Percentiles rank a stretch among this genome's conserved stretches.
Conservation (phyloP, 2,888 invertebrate genomes). For the Dastarcus helophoroides region DNA sequence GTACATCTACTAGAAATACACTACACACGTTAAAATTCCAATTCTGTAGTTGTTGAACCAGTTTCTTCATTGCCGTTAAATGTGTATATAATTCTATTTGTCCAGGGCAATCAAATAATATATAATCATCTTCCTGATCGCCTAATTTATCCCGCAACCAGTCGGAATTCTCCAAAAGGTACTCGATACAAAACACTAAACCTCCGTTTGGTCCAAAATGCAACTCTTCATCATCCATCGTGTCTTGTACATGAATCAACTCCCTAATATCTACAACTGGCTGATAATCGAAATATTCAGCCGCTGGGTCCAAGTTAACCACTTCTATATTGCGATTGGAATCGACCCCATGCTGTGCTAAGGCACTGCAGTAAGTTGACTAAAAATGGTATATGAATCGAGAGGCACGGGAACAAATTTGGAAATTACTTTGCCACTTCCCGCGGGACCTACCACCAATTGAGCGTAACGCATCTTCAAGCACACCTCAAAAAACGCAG, state of each 20-base stretch:
- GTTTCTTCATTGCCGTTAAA: slow-evolving; percentile 70
- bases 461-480: slow-evolving; percentile 97
- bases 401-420: neutral
- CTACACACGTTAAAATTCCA: slow-evolving; percentile 89
- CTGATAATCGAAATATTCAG: slow-evolving; percentile 89
- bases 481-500: no score
- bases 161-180: slow-evolving; percentile 78
- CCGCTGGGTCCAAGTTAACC: slow-evolving; percentile 37
- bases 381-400: slow-evolving; percentile 33
- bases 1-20: slow-evolving; percentile 89
- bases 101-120: slow-evolving; percentile 96
- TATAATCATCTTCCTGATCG: slow-evolving; percentile 89
- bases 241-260: slow-evolving; percentile 88
- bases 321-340: slow-evolving; percentile 55
- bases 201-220: slow-evolving; percentile 97
- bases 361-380: slow-evolving; percentile 88
- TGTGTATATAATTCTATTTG: slow-evolving; percentile 98
- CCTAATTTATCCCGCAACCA: slow-evolving; percentile 86
- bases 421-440: slow-evolving; percentile 94
- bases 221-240: slow-evolving; percentile 91
- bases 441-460: slow-evolving; percentile 93
- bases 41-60: slow-evolving; percentile 65
- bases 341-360: slow-evolving; percentile 76
- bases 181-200: slow-evolving; percentile 89
- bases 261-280: slow-evolving; percentile 78